Evolutionary conservation across 2,797 vertebrate species (phyloP), one percentile per base, ranked within the genome.

Genomic region (Yasuhikotakia modesta): DNA sequence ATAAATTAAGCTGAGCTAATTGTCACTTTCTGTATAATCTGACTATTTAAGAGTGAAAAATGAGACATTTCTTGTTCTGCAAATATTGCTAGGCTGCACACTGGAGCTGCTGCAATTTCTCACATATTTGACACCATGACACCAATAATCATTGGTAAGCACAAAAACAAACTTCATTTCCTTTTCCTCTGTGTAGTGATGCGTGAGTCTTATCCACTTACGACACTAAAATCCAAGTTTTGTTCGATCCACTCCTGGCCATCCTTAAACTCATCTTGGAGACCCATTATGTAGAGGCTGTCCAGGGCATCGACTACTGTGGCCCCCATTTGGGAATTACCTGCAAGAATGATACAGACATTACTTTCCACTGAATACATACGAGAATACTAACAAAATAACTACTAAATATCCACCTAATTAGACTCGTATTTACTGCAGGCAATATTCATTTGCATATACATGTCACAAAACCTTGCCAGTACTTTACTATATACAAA

Each of bases 231-330:
- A 91, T 99, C 97, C 89, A 99, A 94, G 83, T 97, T 97, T 87
- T 98, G 95, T 77, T 96, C 94, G 76, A 99, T 96, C 97, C 97
- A 99, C 78, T 95, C 96, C 86, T 98, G 95, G 55, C 96, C 96
- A 68, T 98, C 96, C 90, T 94, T 95, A 91, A 99, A 99, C 91
- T 99, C 97, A 57, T 96, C 94, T 0, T 96, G 95, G 71, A 99
- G 95, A 24, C 97, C 97, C 97, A 99, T 99, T 82, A 99, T 97
- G 87, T 96, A 99, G 71, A 99, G 95, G 2, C 96, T 97, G 92
- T 99, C 97, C 87, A 99, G 86, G 61, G 97, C 97, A 73, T 99
- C 97, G 87, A 99, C 96, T 76, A 99, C 97, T 67, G 96, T 96
- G 75, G 97, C 97, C 79, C 97, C 97, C 84, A 99, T 91, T 69